These are phyloP conservation scores for Tichodroma muraria DNA, from an alignment of 2,113 vertebrate species.

Conservation along the genomic window DNA sequence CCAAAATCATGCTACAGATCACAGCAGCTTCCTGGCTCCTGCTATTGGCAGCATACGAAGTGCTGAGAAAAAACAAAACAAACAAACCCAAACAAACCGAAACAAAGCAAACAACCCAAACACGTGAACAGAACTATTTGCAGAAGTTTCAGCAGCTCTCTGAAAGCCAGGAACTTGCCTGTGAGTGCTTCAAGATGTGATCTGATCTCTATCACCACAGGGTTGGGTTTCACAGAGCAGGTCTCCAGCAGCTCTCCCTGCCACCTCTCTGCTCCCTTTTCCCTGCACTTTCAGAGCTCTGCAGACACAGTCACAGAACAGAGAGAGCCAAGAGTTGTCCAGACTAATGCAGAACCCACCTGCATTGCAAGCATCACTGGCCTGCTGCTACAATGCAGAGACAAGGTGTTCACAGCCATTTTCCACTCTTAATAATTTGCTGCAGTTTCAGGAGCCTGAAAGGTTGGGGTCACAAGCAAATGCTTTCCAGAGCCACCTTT, in stretches of 20 bases:
- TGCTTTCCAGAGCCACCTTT: neutral
- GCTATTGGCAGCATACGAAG: neutral
- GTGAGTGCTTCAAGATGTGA: no score
- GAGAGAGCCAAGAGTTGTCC: neutral
- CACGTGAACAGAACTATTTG: neutral
- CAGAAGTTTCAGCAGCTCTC: neutral
- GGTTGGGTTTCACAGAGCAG: neutral
- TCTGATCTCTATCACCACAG: rapidly evolving
- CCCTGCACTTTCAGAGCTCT: neutral
- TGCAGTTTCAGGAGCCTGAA: neutral
- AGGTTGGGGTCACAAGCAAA: neutral
- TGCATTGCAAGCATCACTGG: neutral
- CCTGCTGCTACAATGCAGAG: neutral
- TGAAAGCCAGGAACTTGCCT: neutral
- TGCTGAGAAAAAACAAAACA: neutral
- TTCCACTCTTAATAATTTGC: neutral
- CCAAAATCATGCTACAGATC: neutral
- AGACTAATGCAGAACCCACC: neutral
- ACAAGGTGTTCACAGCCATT: rapidly evolving
- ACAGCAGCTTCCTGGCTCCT: neutral
- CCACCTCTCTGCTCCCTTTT: neutral
- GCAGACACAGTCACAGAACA: neutral
- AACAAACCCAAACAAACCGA: neutral
- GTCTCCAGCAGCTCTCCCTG: neutral
- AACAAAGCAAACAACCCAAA: neutral